phyloP scores from a whole-genome alignment of 2,113 vertebrate species.

The Leiothrix lutea region DNA sequence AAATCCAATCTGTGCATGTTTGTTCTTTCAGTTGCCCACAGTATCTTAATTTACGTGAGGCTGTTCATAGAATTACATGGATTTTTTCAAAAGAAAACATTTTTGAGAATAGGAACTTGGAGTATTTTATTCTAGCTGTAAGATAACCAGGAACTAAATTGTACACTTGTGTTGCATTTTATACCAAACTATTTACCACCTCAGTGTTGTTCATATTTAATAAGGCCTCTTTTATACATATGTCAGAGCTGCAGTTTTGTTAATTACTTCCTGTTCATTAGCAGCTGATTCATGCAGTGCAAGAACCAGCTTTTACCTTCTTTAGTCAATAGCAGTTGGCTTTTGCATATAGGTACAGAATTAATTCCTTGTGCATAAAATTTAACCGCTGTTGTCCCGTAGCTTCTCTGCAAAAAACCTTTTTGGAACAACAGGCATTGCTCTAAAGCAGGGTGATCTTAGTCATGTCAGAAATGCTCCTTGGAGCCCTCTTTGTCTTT shows the following conservation, averaged over 20 bases:
- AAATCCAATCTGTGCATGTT: slow-evolving; percentile 62
- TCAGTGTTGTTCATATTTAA: slow-evolving; percentile 66
- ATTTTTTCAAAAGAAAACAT: slow-evolving; percentile 60
- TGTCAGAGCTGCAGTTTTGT: slow-evolving; percentile 34
- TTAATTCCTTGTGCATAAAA: slow-evolving; percentile 53
- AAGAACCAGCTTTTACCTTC: slow-evolving; percentile 58
- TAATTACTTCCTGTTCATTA: neutral
- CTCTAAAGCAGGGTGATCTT: slow-evolving; percentile 58
- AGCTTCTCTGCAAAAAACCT: slow-evolving; percentile 54
- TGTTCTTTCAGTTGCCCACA: slow-evolving; percentile 69
- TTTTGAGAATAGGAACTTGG: slow-evolving; percentile 56
- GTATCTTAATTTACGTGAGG: slow-evolving; percentile 63
- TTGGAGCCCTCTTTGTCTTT: slow-evolving; percentile 29
- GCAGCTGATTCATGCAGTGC: slow-evolving; percentile 21
- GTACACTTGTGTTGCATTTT: slow-evolving; percentile 57
- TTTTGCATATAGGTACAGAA: slow-evolving; percentile 58
- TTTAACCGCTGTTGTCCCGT: slow-evolving; percentile 52
- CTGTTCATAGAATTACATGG: slow-evolving; percentile 58
- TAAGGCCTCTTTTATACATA: slow-evolving; percentile 54
- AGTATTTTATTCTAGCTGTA: slow-evolving; percentile 60
- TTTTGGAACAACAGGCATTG: slow-evolving; percentile 57
- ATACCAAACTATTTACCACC: slow-evolving; percentile 51
- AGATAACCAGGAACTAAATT: slow-evolving; percentile 40
- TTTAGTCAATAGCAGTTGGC: slow-evolving; percentile 42
- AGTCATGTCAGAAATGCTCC: slow-evolving; percentile 49